A percentile compares a stretch with the other conserved stretches of the same genome.
phyloP scores from a whole-genome alignment of 2,113 vertebrate species.

The Perccottus glenii region DNA sequence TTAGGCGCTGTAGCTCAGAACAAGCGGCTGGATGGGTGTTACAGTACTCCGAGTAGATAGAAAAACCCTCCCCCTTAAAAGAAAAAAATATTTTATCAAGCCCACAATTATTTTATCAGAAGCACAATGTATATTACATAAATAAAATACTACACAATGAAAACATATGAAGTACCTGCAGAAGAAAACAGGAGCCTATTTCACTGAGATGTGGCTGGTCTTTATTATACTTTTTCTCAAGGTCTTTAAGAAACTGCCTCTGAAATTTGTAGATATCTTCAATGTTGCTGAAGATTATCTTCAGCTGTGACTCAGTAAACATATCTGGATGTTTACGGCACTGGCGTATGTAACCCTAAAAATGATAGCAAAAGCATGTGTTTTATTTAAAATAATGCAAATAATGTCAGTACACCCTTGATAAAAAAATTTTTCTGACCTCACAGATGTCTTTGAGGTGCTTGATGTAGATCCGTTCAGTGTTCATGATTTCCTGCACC shows the following conservation, averaged over 20 bases:
- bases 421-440: slow-evolving; percentile 67
- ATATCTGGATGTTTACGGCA: slow-evolving; percentile 94
- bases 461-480: slow-evolving; percentile 96
- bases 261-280: slow-evolving; percentile 99
- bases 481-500: slow-evolving; percentile 97
- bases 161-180: slow-evolving; percentile 81
- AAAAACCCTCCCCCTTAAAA: slow-evolving; percentile 91
- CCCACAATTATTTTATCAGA: neutral
- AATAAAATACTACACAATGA: neutral
- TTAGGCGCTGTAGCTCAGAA: slow-evolving; percentile 87
- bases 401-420: no score
- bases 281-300: slow-evolving; percentile 98
- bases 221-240: slow-evolving; percentile 95
- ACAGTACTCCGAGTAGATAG: slow-evolving; percentile 96
- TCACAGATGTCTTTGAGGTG: slow-evolving; percentile 98
- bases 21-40: slow-evolving; percentile 95
- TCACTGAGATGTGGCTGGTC: slow-evolving; percentile 93
- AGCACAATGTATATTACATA: no score
- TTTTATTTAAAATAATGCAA: no score
- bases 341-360: slow-evolving; percentile 95
- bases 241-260: slow-evolving; percentile 91
- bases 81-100: neutral
- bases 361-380: slow-evolving; percentile 24
- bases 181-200: slow-evolving; percentile 95
- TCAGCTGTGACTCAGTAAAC: slow-evolving; percentile 89